Conservation (phyloP, 1,140 invertebrate species). For the Lithobius niger region DNA sequence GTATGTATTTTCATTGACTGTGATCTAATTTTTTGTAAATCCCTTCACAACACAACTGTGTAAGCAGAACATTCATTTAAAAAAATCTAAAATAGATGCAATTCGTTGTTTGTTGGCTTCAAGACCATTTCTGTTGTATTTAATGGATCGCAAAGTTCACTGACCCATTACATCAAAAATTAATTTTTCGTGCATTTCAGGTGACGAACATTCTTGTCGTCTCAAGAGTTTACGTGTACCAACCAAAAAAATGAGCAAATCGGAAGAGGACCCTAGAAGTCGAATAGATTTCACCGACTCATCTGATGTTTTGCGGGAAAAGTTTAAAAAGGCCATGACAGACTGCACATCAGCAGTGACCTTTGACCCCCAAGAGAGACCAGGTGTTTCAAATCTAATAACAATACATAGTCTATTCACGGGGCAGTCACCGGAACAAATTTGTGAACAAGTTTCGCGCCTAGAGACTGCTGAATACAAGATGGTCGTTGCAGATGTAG, state of each 20-base stretch:
- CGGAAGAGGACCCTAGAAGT: conserved; percentile 59
- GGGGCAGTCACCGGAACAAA: conserved; percentile 50
- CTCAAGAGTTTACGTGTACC: conserved; percentile 72
- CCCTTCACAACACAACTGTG: neutral
- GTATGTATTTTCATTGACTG: conserved; percentile 31
- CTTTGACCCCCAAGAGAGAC: conserved; percentile 59
- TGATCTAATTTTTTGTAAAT: conserved; percentile 9
- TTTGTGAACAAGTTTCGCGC: conserved; percentile 48
- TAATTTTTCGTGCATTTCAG: no score
- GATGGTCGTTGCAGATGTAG: conserved; percentile 51
- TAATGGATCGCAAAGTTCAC: no score
- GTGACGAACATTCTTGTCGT: no score
- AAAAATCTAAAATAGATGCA: no score
- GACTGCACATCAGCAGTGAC: conserved; percentile 75
- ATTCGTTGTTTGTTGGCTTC: no score
- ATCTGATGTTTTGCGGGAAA: conserved; percentile 58
- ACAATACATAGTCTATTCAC: conserved; percentile 63
- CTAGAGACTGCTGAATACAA: conserved; percentile 73
- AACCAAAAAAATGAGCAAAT: conserved; percentile 95
- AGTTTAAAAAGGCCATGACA: conserved; percentile 82
- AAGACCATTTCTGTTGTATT: no score
- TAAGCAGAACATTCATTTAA: no score
- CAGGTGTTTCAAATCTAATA: conserved; percentile 80
- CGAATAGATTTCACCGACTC: conserved; percentile 67
- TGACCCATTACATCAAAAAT: no score